Conservation (phyloP, 1,140 invertebrate species). For the Ceratosolen solmsi region DNA sequence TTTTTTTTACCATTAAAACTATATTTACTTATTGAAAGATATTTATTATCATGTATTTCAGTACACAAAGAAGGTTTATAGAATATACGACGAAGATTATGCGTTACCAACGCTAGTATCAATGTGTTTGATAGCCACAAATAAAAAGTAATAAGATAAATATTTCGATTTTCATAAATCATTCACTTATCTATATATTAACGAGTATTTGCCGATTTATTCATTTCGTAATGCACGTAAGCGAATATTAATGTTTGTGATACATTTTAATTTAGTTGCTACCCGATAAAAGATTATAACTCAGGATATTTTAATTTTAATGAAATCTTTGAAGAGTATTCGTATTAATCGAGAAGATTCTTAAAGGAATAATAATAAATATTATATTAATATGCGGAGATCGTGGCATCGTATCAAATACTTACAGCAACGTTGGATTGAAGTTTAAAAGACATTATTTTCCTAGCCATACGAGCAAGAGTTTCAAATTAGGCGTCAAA, state of each 20-base stretch:
- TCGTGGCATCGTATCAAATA: too few relatives aligned
- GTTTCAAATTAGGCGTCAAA: too few relatives aligned
- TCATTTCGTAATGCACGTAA: conserved; percentile 19
- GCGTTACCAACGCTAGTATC: conserved; percentile 21
- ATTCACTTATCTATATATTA: conserved; percentile 24
- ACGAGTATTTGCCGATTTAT: conserved; percentile 18
- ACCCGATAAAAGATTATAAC: conserved; percentile 22
- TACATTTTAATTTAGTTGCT: conserved; percentile 14
- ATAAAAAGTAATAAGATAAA: conserved; percentile 27
- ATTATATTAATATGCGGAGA: too few relatives aligned
- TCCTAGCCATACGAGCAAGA: too few relatives aligned
- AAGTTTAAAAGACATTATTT: too few relatives aligned
- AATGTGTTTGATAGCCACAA: conserved; percentile 27
- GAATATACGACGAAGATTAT: conserved; percentile 23
- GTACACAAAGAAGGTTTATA: conserved; percentile 14
- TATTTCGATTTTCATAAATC: conserved; percentile 28
- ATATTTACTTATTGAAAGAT: conserved; percentile 13
- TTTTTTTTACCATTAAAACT: not conserved
- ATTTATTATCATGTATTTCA: conserved; percentile 22
- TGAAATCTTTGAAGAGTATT: not conserved
- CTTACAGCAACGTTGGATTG: too few relatives aligned
- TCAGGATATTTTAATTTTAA: conserved; percentile 19
- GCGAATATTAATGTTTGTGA: conserved; percentile 28
- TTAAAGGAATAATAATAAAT: too few relatives aligned
- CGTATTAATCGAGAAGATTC: too few relatives aligned